Conservation (phyloP, 2,113 vertebrate genomes). For the Tautogolabrus adspersus region DNA sequence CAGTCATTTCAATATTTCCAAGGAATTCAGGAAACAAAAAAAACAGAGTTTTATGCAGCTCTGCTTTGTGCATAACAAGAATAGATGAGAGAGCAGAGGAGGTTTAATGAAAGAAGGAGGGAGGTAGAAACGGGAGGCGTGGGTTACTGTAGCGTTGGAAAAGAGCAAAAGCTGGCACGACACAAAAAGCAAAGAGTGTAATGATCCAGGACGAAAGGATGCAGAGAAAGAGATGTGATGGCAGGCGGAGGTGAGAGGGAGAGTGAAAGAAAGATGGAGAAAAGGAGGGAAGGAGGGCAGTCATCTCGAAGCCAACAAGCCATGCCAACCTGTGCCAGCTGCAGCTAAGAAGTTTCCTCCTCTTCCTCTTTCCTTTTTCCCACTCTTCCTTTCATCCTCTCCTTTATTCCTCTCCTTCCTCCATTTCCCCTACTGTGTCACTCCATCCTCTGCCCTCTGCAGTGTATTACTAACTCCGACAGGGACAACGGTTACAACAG, state of each 20-base stretch:
- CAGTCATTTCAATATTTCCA: not conserved
- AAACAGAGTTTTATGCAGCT: not conserved
- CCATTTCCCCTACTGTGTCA: conserved; percentile 1
- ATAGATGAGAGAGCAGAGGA: conserved; percentile 20
- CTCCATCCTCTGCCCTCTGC: conserved; percentile 21
- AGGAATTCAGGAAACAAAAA: not conserved
- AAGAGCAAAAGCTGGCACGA: conserved; percentile 47
- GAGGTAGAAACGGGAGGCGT: conserved; percentile 14
- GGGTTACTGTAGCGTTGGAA: conserved; percentile 17
- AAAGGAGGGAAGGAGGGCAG: conserved; percentile 19
- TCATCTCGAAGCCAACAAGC: conserved; percentile 53
- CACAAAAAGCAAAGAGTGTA: conserved; percentile 44
- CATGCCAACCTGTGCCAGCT: conserved; percentile 62
- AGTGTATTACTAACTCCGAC: conserved; percentile 96
- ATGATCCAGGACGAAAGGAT: conserved; percentile 52
- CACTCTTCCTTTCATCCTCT: conserved; percentile 3
- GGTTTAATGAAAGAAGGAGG: conserved; percentile 13
- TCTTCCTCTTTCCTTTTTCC: conserved; percentile 36
- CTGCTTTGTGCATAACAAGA: conserved; percentile 15
- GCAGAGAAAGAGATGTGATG: conserved; percentile 35
- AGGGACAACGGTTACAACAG: conserved; percentile 89
- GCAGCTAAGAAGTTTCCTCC: conserved; percentile 62
- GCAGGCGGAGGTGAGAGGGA: conserved; percentile 46
- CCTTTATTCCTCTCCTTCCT: conserved; percentile 10
- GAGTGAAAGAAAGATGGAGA: conserved; percentile 21